A percentile compares a stretch with the other conserved stretches of the same genome.
These are phyloP conservation scores for Erebia palarica DNA, from an alignment of 2,888 invertebrate species.

Conservation along the genomic window DNA sequence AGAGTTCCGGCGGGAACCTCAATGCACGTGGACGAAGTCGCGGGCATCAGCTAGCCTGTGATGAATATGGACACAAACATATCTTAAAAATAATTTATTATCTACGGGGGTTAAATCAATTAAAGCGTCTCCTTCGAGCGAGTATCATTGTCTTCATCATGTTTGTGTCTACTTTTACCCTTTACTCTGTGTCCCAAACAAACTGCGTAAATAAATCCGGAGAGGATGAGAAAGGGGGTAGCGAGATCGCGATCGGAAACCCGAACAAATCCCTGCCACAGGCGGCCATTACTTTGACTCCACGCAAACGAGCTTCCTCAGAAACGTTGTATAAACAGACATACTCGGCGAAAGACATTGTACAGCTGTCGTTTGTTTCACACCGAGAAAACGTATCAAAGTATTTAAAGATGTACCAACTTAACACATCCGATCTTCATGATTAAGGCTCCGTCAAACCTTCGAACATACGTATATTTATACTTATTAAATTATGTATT, in stretches of 20 bases:
- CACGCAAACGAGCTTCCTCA: constrained; percentile 19
- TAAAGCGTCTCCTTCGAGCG: background rate
- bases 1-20: no score
- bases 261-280: constrained; percentile 37
- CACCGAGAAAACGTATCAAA: background rate
- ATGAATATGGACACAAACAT: background rate
- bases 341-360: constrained; percentile 7
- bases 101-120: background rate
- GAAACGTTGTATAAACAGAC: constrained; percentile 20
- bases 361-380: constrained; percentile 12
- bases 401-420: no score
- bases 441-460: no score
- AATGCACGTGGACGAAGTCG: no score
- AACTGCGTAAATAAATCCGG: constrained; percentile 34
- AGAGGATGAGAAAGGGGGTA: constrained; percentile 30
- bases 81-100: background rate
- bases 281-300: constrained; percentile 16
- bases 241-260: constrained; percentile 36
- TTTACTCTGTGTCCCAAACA: constrained; percentile 15
- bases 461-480: no score
- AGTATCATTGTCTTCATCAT: background rate
- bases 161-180: background rate
- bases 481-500: no score
- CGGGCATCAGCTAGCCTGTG: no score
- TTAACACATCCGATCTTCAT: no score